Percentiles rank a stretch among this genome's conserved stretches.
phyloP scores from a whole-genome alignment of 2,113 vertebrate genomes.

The Delphinus delphis region DNA sequence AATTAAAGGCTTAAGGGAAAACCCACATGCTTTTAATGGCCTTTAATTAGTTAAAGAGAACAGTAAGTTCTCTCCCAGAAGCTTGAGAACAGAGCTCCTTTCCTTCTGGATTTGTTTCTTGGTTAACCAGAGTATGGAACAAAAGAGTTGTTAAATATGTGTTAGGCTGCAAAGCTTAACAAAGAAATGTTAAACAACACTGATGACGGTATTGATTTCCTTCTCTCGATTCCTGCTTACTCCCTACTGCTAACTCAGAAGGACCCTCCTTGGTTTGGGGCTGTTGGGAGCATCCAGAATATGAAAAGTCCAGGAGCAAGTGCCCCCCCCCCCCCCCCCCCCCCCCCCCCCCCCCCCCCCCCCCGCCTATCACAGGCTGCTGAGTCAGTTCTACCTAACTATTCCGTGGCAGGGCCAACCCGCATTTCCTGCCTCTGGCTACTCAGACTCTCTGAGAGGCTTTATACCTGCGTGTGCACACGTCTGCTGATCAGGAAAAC shows the following conservation, averaged over 20 bases:
- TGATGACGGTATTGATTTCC: conserved; percentile 65
- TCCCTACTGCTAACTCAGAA: background rate
- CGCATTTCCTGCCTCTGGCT: background rate
- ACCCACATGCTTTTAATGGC: conserved; percentile 59
- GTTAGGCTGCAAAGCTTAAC: conserved; percentile 67
- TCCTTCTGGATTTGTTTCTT: conserved; percentile 55
- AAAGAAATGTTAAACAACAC: conserved; percentile 70
- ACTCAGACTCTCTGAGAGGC: background rate
- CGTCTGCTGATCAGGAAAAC: background rate
- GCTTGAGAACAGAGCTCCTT: conserved; percentile 39
- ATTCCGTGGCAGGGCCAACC: background rate
- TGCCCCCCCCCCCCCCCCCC: background rate
- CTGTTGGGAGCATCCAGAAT: background rate
- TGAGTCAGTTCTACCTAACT: conserved; percentile 42
- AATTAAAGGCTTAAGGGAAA: conserved; percentile 47
- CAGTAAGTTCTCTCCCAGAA: conserved; percentile 51
- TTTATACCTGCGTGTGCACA: accelerated
- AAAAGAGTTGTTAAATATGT: conserved; percentile 70
- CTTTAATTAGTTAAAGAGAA: conserved; percentile 65
- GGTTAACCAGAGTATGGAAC: conserved; percentile 55
- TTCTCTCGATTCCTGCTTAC: conserved; percentile 32
- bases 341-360: background rate
- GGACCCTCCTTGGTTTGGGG: background rate
- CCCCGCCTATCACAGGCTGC: background rate
- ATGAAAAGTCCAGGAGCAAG: background rate